Percentiles rank a stretch among this genome's conserved stretches.
Conservation (phyloP, 1,140 invertebrate species). For the Lordiphosa collinella region DNA sequence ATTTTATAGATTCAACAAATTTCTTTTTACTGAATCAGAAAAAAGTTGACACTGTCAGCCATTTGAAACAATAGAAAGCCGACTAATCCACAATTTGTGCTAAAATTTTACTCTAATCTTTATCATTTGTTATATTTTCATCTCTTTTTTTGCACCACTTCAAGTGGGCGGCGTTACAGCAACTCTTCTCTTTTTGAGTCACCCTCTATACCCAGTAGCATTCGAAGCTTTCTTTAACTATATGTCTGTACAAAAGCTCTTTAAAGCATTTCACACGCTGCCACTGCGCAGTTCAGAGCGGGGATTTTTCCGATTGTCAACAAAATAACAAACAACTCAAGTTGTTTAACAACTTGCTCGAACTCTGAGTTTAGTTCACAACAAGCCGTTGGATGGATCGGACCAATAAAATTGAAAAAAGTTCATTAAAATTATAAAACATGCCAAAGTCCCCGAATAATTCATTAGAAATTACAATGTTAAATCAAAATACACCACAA, state of each 20-base stretch:
- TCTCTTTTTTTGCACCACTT: too few species aligned
- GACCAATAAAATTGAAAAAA: conserved; percentile 8
- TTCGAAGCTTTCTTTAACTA: background rate
- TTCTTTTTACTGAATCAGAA: too few species aligned
- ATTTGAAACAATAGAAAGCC: too few species aligned
- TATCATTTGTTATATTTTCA: too few species aligned
- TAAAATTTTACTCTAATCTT: too few species aligned
- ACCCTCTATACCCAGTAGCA: too few species aligned
- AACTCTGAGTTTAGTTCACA: conserved; percentile 34
- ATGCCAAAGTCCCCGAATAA: conserved; percentile 13
- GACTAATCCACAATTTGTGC: too few species aligned
- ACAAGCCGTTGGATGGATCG: conserved; percentile 32
- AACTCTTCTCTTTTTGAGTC: too few species aligned
- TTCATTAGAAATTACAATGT: conserved; percentile 1
- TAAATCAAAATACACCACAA: background rate
- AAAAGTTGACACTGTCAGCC: too few species aligned
- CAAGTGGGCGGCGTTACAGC: too few species aligned
- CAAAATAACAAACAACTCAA: conserved; percentile 20
- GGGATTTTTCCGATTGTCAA: conserved; percentile 31
- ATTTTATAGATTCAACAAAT: too few species aligned
- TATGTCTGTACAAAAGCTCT: background rate
- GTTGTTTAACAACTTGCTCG: conserved; percentile 25
- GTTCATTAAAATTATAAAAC: background rate
- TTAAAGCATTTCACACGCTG: conserved; percentile 10
- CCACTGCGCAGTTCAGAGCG: conserved; percentile 18